Percentiles rank a stretch among this genome's conserved stretches.
phyloP scores from a whole-genome alignment of 2,888 invertebrate genomes.

The Elegia similella region DNA sequence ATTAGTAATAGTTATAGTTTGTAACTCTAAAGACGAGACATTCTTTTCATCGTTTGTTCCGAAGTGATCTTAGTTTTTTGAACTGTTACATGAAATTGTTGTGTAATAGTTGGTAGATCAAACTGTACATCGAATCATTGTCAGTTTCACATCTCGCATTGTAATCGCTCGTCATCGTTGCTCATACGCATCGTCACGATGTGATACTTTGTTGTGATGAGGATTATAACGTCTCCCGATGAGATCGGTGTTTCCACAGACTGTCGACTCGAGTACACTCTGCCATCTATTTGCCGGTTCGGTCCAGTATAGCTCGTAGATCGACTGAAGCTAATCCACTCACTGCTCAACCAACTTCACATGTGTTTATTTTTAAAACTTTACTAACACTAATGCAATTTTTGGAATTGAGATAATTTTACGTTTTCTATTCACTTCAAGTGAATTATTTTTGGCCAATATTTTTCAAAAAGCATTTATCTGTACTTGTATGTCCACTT shows the following conservation, averaged over 20 bases:
- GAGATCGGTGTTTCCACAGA: not conserved
- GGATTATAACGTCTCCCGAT: conserved; percentile 5
- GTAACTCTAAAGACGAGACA: conserved; percentile 48
- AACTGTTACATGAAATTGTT: not conserved
- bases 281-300: not conserved
- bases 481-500: conserved; percentile 50
- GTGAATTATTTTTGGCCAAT: conserved; percentile 25
- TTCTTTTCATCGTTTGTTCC: conserved; percentile 22
- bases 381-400: conserved; percentile 34
- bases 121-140: conserved; percentile 29
- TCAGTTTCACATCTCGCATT: not conserved
- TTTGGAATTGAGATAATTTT: conserved; percentile 17
- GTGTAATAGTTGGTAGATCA: not conserved
- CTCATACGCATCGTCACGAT: conserved; percentile 1
- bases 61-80: not conserved
- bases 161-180: not conserved
- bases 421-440: conserved; percentile 27
- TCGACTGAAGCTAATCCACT: conserved; percentile 42
- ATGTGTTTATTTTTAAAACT: conserved; percentile 37
- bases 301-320: conserved; percentile 27
- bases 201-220: conserved; percentile 4
- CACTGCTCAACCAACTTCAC: conserved; percentile 45
- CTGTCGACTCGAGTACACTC: not conserved
- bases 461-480: conserved; percentile 65
- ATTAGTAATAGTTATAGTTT: conserved; percentile 61